A percentile compares a stretch with the other conserved stretches of the same genome.
Evolutionary conservation across 2,113 vertebrate genomes (phyloP).

Genomic region (Oreotragus oreotragus): DNA sequence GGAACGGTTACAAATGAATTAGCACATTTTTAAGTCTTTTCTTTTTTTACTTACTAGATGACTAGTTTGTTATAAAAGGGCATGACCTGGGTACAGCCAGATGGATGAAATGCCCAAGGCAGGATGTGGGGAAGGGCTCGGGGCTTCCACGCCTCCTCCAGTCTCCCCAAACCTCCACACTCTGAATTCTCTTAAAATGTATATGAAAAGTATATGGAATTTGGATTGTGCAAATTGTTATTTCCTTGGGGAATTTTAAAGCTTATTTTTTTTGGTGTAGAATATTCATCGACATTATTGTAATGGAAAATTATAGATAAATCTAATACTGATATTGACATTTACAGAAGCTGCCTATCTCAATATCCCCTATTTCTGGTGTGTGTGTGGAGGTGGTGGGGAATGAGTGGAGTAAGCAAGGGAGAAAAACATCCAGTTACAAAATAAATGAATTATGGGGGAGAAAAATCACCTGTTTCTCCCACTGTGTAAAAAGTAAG

Average conservation of each 20-base stretch:
- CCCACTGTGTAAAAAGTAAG: not conserved
- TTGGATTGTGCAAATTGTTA: not conserved
- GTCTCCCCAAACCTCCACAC: not conserved
- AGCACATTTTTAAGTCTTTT: not conserved
- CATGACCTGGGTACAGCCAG: not conserved
- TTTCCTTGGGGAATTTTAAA: conserved; percentile 23
- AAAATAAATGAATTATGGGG: not conserved
- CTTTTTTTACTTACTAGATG: not conserved
- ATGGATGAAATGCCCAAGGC: not conserved
- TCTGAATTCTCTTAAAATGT: not conserved
- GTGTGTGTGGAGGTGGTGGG: not conserved
- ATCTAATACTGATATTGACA: not conserved
- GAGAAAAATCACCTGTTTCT: not conserved
- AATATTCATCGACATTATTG: not conserved
- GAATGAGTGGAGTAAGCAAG: not conserved
- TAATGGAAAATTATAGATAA: not conserved
- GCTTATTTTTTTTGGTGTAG: not conserved
- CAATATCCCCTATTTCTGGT: not conserved
- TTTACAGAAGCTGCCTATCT: not conserved
- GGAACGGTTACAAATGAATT: not conserved
- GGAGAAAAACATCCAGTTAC: not conserved
- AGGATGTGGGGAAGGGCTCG: not conserved
- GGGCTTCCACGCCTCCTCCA: not conserved
- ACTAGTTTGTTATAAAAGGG: not conserved
- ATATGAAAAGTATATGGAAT: not conserved